Conservation (phyloP, 2,797 vertebrate genomes). For the Glossophaga mutica region DNA sequence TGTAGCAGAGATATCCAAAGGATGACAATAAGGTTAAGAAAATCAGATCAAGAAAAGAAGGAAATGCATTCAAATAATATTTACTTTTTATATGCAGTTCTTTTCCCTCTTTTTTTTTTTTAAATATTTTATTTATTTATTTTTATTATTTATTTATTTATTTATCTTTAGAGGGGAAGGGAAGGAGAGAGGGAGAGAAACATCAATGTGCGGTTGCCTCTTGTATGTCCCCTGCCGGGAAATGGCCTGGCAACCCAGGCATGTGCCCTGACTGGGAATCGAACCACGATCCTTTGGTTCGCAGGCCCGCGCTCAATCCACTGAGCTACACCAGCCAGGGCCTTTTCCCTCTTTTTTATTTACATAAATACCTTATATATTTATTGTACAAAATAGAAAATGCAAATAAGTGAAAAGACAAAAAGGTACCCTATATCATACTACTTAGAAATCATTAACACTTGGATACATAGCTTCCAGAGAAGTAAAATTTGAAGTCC, state of each 20-base stretch:
- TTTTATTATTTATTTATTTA: too few species aligned
- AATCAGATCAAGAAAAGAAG: neutral
- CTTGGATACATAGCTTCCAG: neutral
- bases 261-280: too few species aligned
- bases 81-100: neutral
- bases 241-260: too few species aligned
- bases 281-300: too few species aligned
- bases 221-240: too few species aligned
- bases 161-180: too few species aligned
- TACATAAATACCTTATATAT: neutral
- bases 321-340: too few species aligned
- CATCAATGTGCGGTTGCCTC: too few species aligned
- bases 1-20: neutral
- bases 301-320: too few species aligned
- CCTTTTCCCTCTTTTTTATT: neutral
- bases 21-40: neutral
- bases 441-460: neutral
- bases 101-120: neutral
- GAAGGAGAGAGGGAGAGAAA: too few species aligned
- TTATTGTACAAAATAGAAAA: conserved; percentile 16
- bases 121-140: neutral
- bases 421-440: neutral
- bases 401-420: neutral
- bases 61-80: neutral
- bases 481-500: neutral